Percentiles rank a stretch among this genome's conserved stretches.
Conservation (phyloP, 2,113 vertebrate species). For the Arizona elegans region DNA sequence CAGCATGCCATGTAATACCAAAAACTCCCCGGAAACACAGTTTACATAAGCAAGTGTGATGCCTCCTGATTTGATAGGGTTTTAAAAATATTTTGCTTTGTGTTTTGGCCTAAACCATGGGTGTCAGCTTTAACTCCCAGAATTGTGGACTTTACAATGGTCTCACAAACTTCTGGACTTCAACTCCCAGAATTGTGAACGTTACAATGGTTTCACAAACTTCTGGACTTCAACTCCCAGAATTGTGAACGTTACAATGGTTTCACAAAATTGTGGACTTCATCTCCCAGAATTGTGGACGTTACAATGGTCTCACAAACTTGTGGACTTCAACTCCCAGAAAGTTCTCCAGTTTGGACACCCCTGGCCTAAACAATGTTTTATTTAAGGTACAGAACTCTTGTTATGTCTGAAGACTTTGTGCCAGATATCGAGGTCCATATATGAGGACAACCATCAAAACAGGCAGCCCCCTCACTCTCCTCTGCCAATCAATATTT, state of each 20-base stretch:
- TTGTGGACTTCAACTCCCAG: background rate
- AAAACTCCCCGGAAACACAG: rapidly evolving
- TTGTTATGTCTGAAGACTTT: constrained; percentile 5
- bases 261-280: no score
- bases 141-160: background rate
- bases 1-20: background rate
- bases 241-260: no score
- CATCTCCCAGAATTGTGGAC: background rate
- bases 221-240: no score
- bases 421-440: background rate
- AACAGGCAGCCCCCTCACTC: no score
- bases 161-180: background rate
- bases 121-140: background rate
- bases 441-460: background rate
- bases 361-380: rapidly evolving
- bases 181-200: background rate
- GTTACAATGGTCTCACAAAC: background rate
- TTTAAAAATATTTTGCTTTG: background rate
- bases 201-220: background rate
- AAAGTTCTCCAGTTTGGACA: background rate
- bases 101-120: background rate
- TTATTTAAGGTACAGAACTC: background rate
- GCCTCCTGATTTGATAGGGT: constrained; percentile 5
- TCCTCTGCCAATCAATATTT: background rate
- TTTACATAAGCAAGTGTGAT: background rate